Percentiles rank a stretch among this genome's conserved stretches.
Evolutionary conservation across 2,113 vertebrate genomes (phyloP).

Genomic region (Ivindomyrus marchei): DNA sequence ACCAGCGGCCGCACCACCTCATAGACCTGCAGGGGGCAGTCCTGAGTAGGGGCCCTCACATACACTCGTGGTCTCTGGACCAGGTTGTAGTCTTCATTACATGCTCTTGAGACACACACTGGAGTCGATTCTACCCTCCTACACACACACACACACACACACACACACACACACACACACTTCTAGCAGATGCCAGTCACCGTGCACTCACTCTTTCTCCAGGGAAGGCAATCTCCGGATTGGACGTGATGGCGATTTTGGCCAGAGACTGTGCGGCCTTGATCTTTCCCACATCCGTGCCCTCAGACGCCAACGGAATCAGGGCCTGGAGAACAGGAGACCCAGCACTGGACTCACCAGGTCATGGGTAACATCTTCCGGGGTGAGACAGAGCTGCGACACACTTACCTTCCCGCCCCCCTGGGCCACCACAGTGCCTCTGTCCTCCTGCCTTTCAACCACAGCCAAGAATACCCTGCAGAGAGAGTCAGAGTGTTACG

Average conservation of each 20-base stretch:
- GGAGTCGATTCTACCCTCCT: background rate
- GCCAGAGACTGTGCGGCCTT: conserved; percentile 92
- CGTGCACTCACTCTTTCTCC: conserved; percentile 78
- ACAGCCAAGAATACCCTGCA: conserved; percentile 85
- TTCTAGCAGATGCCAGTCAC: background rate
- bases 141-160: background rate
- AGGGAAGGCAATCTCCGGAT: conserved; percentile 89
- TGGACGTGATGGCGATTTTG: conserved; percentile 91
- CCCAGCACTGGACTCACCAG: background rate
- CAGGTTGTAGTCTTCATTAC: background rate
- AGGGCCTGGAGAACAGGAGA: conserved; percentile 63
- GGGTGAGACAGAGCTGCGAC: background rate
- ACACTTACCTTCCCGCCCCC: conserved; percentile 89
- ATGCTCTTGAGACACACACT: background rate
- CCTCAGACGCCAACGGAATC: conserved; percentile 83
- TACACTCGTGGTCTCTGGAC: background rate
- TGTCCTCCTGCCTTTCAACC: conserved; percentile 81
- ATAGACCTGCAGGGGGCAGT: conserved; percentile 65
- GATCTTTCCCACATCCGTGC: conserved; percentile 80
- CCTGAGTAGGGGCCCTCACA: background rate
- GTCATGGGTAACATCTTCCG: background rate
- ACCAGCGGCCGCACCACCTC: conserved; percentile 87
- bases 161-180: background rate
- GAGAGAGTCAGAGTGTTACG: background rate
- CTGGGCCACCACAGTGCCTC: conserved; percentile 85